Base-by-base conservation (phyloP, 1,140 invertebrate genomes). In the Lepidurus apus region DNA sequence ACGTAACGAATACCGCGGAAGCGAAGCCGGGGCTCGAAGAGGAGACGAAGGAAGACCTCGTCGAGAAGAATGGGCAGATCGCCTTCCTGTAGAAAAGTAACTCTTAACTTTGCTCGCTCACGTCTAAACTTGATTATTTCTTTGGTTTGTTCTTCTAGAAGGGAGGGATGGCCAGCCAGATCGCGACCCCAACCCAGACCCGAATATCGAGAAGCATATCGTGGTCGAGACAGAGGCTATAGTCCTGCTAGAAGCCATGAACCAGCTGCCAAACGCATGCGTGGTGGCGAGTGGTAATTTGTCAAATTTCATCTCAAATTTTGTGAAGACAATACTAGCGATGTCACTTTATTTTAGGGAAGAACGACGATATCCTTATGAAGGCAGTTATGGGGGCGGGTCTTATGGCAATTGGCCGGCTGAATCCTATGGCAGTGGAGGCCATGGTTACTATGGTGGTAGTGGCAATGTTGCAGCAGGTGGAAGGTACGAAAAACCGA, bases 211-310 rank as follows among this genome's bases (percentile, higher is more conserved):
- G 91, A 92, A 11, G 53, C 76, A 42, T 92, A 91, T 80, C 87
- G 84, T 75, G 84, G 91, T 4, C 88, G 90, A 11, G 74, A 87
- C 26, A 85, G 88, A 75, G 84, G 93, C 6, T 94, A 94, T 81
- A 94, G 93, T 78, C 93, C 93, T 0, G 89, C 90, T 0, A 85
- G 91, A 53, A 89, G 91, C 4, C 91, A 94, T 82, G 92, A 94
- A 80, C 93, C 93, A 6, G 91, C 92, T 1, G 88, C 91, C 81
- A 96, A 96, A 83, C 86, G 93, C 79, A 91, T 95, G 85, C 87
- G 93, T 42, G 86, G 89, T 21, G 53, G 53, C 9, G 93, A 95
- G 65, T 94, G 92, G 92, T 87, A 83, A 81, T 42, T n/a, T 24
- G 9, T 7, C 11, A 78, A 43, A 73, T 5, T 75, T 26, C 3